Percentiles rank a stretch among this genome's conserved stretches.
These are phyloP conservation scores for Tetropium fuscum DNA, from an alignment of 2,888 invertebrate species.

Conservation along the genomic window DNA sequence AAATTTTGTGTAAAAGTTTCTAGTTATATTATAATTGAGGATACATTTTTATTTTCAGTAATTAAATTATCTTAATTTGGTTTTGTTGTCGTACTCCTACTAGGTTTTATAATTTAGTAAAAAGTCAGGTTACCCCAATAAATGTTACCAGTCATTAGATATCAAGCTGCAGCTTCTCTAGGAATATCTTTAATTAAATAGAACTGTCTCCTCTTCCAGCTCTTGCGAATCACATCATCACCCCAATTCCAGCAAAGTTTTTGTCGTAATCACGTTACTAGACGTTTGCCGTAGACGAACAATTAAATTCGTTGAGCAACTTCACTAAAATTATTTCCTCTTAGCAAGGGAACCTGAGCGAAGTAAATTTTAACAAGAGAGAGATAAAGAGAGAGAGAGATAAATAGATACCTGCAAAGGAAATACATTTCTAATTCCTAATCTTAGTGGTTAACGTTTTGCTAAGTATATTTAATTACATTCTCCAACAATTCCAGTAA, in stretches of 20 bases:
- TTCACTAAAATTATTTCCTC: constrained; percentile 10
- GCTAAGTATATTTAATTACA: background rate
- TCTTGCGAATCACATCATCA: background rate
- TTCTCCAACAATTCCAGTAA: too few species aligned
- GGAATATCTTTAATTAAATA: constrained; percentile 10
- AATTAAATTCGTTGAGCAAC: constrained; percentile 18
- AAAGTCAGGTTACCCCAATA: too few species aligned
- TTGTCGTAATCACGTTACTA: constrained; percentile 16
- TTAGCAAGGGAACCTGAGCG: background rate
- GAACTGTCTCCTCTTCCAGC: background rate
- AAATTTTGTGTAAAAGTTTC: too few species aligned
- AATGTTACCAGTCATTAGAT: too few species aligned
- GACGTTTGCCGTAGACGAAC: constrained; percentile 18
- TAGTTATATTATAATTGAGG: too few species aligned
- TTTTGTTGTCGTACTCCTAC: too few species aligned
- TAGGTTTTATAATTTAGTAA: too few species aligned
- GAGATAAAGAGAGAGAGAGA: too few species aligned
- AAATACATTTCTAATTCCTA: background rate
- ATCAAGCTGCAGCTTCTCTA: background rate
- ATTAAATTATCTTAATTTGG: too few species aligned
- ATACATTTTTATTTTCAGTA: too few species aligned
- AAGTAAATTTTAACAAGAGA: constrained; percentile 17
- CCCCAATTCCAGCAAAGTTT: constrained; percentile 6
- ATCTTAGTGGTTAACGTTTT: background rate
- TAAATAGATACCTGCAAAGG: background rate